Base-by-base conservation (phyloP, 2,113 vertebrate species). In the Eleginops maclovinus region DNA sequence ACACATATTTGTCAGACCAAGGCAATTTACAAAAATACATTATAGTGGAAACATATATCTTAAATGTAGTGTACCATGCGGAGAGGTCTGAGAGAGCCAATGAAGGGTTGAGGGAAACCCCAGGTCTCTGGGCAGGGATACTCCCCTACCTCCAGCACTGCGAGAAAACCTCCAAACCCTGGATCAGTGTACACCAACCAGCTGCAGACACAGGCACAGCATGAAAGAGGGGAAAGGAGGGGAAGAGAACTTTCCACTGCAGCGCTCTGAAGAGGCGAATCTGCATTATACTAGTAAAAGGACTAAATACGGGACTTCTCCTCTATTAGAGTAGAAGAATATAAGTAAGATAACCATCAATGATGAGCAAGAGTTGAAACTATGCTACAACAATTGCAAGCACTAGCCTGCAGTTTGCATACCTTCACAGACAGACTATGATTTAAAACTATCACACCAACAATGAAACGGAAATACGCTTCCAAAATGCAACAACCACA, bases 151-250 rank as follows among this genome's bases (percentile, higher is more conserved):
- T 97, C 96, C 92, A 99, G 84, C 81, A 99, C 94, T 43, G 94
- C 95, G 40, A 97, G 87, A 0, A 96, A 54, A 26, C 97, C 97
- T 53, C 91, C 93, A 81, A 97, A 98, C 44, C 96, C 97, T 63
- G 98, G 95, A 58, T 99, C 96, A 90, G 95, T 95, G 83, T 97
- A 99, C 71, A 99, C 91, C 56, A 99, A 85, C 98, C 98, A 99
- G 63, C 98, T 99, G 53, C 2, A 85, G 14, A 89, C 15, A 88
- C 28, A 87, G 2, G 78, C 19, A 77, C 14, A 77, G 11, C 24
- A 51, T 9, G 15, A 61, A 9, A 53, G 17, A 28, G 16, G 14
- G 24, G 6, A n/a, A 61, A 6, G 31, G 51, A 4, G 15, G 22
- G 6, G 22, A 46, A 31, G 10, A 13, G 26, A 59, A 3, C 47